phyloP scores from a whole-genome alignment of 1,140 invertebrate genomes.

The Anadara kagoshimensis region DNA sequence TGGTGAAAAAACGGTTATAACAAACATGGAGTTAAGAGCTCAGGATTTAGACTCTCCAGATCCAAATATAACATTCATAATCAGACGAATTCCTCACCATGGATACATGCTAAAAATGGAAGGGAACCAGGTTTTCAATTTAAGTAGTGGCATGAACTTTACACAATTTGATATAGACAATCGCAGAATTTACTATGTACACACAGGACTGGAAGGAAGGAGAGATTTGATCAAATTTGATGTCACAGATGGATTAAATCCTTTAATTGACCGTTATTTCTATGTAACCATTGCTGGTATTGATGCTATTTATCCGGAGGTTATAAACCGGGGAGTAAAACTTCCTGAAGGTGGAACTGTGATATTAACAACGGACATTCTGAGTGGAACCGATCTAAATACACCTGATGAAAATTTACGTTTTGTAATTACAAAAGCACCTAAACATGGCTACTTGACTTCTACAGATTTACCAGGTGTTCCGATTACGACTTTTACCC shows the following conservation, averaged over 20 bases:
- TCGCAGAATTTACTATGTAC: conserved; percentile 68
- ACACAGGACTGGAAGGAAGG: conserved; percentile 68
- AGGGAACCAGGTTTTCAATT: conserved; percentile 51
- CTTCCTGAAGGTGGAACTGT: conserved; percentile 71
- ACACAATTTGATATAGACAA: conserved; percentile 73
- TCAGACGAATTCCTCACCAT: conserved; percentile 66
- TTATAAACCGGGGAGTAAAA: conserved; percentile 70
- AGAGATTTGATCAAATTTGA: conserved; percentile 74
- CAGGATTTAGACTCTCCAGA: conserved; percentile 73
- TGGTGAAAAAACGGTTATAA: conserved; percentile 69
- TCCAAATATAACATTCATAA: conserved; percentile 66
- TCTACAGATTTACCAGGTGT: conserved; percentile 63
- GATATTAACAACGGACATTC: conserved; percentile 68
- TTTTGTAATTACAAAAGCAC: conserved; percentile 71
- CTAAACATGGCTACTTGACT: conserved; percentile 71
- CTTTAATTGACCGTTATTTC: conserved; percentile 72
- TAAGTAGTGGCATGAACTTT: conserved; percentile 71
- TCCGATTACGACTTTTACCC: conserved; percentile 71
- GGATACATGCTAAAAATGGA: conserved; percentile 65
- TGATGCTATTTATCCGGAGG: conserved; percentile 70
- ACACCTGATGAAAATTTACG: conserved; percentile 67
- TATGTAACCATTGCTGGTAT: conserved; percentile 71
- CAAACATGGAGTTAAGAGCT: conserved; percentile 68
- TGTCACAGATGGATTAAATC: conserved; percentile 73
- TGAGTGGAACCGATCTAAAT: conserved; percentile 72